Conservation (phyloP, 1,140 invertebrate species). For the Hycleus cichorii region DNA sequence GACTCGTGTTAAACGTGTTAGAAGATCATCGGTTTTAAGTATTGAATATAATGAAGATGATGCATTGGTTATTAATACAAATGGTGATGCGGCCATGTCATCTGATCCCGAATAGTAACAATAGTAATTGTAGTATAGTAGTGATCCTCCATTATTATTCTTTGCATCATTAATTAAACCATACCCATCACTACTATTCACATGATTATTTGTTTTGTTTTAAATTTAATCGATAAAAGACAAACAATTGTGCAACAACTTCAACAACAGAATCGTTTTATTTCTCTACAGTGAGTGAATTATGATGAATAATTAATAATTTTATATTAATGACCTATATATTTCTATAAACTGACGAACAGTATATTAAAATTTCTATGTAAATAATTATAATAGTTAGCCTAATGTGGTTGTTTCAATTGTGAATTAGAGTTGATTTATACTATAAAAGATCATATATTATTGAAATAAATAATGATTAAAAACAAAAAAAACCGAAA, state of each 20-base stretch:
- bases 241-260: constrained; percentile 19
- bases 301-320: not conserved
- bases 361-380: constrained; percentile 33
- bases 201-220: too few species aligned
- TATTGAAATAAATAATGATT: not conserved
- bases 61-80: constrained; percentile 46
- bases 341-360: constrained; percentile 33
- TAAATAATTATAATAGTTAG: constrained; percentile 8
- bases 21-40: constrained; percentile 59
- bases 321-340: constrained; percentile 14
- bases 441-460: not conserved
- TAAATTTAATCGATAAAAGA: too few species aligned
- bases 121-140: too few species aligned
- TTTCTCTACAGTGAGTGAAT: not conserved
- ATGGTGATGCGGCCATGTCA: constrained; percentile 49
- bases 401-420: constrained; percentile 14
- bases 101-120: constrained; percentile 30
- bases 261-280: not conserved
- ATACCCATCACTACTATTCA: too few species aligned
- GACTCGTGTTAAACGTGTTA: constrained; percentile 51
- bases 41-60: constrained; percentile 64
- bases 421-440: not conserved
- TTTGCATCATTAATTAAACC: too few species aligned
- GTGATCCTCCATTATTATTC: too few species aligned
- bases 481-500: too few species aligned